Evolutionary conservation across 2,888 invertebrate genomes (phyloP), one percentile per base, ranked within the genome.

Genomic region (Rhingia rostrata): DNA sequence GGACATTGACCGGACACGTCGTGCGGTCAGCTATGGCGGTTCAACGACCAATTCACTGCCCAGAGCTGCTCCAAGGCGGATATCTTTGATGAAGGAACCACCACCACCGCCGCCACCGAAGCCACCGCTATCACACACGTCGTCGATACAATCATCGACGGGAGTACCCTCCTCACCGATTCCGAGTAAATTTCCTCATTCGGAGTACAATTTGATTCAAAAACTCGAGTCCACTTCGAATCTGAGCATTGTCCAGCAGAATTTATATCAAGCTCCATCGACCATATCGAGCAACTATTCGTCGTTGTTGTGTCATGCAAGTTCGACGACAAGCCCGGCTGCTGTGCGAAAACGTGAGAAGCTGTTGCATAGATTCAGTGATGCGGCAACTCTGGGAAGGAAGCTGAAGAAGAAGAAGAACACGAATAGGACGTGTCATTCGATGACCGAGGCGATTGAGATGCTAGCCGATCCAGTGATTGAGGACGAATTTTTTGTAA

Each of bases 381-480:
- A 91, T 89, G 91, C 91, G n/a, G 91, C 91, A 60, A 91, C 91
- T n/a, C 67, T 91, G 87, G 91, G 91, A 5, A 88, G 91, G 43
- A 90, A 90, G 61, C 88, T 91, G 39, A 92, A 92, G 86, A 91
- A 91, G 87, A 91, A 91, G 87, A 91, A 90, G 86, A 91, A 91
- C 82, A 90, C 89, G 4, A 91, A 90, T 84, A 89, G 92, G 83
- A 89, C 90, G 77, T 92, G 91, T 84, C 90, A 91, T 74, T 91
- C 91, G 61, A 92, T 92, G 91, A 91, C 91, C 12, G 91, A 92
- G 77, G 89, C 91, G 72, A 91, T 92, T 73, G 91, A 92, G 88
- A 90, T 92, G 89, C 89, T 92, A 9, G 91, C 91, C 69, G 91
- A 92, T 90, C 91, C 91, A n/a, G 92, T 92, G 64, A 90, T 91